Percentiles rank a stretch among this genome's conserved stretches.
Evolutionary conservation across 2,888 invertebrate species (phyloP).

Genomic region (Chymomyza amoena): DNA sequence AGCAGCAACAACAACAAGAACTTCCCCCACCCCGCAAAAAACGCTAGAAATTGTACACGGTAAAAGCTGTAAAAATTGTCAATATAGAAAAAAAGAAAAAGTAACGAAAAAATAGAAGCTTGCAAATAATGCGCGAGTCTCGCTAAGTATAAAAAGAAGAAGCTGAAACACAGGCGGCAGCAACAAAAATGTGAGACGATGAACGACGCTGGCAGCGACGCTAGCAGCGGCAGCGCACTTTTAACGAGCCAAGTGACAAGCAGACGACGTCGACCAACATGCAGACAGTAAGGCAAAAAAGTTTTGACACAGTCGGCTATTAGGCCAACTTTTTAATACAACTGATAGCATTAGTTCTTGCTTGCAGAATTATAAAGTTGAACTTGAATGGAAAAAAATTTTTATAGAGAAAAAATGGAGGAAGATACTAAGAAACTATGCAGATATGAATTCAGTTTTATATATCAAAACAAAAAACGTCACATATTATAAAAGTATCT

Average conservation of each 20-base stretch:
- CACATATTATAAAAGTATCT: too few species aligned
- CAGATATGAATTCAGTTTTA: too few species aligned
- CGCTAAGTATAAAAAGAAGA: background rate
- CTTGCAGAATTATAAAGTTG: too few species aligned
- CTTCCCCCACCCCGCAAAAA: slow-evolving; percentile 25
- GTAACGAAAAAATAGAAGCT: slow-evolving; percentile 27
- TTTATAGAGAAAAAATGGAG: too few species aligned
- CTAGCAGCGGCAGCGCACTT: slow-evolving; percentile 43
- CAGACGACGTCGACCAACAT: slow-evolving; percentile 20
- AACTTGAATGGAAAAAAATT: too few species aligned
- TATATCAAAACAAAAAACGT: too few species aligned
- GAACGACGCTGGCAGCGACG: slow-evolving; percentile 30
- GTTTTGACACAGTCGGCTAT: too few species aligned
- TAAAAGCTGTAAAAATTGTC: slow-evolving; percentile 70
- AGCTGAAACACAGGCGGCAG: slow-evolving; percentile 32
- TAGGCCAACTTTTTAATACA: too few species aligned
- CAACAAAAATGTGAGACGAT: background rate
- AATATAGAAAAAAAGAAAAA: slow-evolving; percentile 44
- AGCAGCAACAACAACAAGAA: slow-evolving; percentile 19
- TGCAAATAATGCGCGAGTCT: slow-evolving; percentile 21
- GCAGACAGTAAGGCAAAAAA: background rate
- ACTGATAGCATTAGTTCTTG: too few species aligned
- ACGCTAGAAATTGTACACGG: slow-evolving; percentile 22
- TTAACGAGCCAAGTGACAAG: slow-evolving; percentile 67
- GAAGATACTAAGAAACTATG: too few species aligned